Evolutionary conservation across 2,888 invertebrate genomes (phyloP).

Genomic region (Neocrepidodera transversa): DNA sequence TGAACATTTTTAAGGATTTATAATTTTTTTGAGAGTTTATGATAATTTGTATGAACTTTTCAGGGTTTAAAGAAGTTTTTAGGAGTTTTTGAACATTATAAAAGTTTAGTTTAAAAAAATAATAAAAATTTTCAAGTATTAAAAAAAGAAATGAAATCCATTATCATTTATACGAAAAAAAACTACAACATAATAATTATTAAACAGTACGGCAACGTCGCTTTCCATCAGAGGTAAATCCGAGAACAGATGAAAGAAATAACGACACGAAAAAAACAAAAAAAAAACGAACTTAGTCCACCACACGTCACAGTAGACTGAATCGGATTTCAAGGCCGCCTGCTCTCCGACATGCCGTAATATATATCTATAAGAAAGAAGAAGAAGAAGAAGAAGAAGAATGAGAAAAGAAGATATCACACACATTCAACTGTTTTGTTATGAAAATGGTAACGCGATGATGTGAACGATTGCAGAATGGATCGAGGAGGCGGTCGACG

Average conservation of each 20-base stretch:
- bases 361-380: too few relatives aligned
- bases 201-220: background rate
- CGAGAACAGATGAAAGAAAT: background rate
- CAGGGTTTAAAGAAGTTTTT: too few relatives aligned
- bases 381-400: too few relatives aligned
- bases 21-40: too few relatives aligned
- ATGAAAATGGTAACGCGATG: constrained; percentile 18
- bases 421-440: background rate
- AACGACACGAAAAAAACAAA: background rate
- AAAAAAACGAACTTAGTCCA: background rate
- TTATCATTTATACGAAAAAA: too few relatives aligned
- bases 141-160: too few relatives aligned
- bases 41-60: too few relatives aligned
- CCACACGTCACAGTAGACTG: constrained; percentile 12
- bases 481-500: constrained; percentile 24
- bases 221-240: background rate
- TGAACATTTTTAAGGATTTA: too few relatives aligned
- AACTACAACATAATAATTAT: too few relatives aligned
- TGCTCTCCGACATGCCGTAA: constrained; percentile 5
- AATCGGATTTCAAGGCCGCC: constrained; percentile 13
- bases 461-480: constrained; percentile 25
- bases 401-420: background rate
- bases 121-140: too few relatives aligned
- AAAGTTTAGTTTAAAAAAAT: too few relatives aligned
- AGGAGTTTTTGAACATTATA: too few relatives aligned